phyloP scores from a whole-genome alignment of 53 echinoderm and acorn worm species.

The Holothuria leucospilota region DNA sequence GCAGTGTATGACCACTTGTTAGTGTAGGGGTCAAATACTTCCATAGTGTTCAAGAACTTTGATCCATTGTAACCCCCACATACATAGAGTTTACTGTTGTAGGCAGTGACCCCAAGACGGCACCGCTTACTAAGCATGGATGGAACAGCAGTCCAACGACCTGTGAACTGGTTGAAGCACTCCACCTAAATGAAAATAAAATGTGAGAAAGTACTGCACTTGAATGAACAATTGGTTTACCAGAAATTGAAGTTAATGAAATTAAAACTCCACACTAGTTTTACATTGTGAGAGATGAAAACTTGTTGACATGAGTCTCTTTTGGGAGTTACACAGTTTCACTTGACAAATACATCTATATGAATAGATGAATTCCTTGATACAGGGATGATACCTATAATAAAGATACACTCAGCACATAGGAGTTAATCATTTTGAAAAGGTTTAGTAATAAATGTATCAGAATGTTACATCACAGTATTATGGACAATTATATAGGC shows the following conservation, averaged over 20 bases:
- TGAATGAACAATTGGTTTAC: no score
- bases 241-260: no score
- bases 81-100: conserved; percentile 82
- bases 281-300: neutral
- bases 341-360: no score
- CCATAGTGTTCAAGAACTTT: conserved; percentile 93
- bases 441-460: no score
- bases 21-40: conserved; percentile 89
- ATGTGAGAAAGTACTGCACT: neutral
- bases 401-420: no score
- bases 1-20: conserved; percentile 86
- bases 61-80: conserved; percentile 97
- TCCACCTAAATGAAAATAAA: conserved; percentile 74
- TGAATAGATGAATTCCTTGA: no score
- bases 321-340: no score
- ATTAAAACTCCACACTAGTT: neutral
- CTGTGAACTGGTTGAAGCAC: conserved; percentile 96
- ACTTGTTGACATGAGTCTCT: no score
- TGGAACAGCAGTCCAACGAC: conserved; percentile 93
- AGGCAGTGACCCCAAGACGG: conserved; percentile 89
- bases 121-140: conserved; percentile 95
- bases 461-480: no score
- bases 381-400: no score
- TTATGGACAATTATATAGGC: no score
- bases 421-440: no score